Evolutionary conservation across 1,140 invertebrate species (phyloP).

Genomic region (Anastrepha obliqua): DNA sequence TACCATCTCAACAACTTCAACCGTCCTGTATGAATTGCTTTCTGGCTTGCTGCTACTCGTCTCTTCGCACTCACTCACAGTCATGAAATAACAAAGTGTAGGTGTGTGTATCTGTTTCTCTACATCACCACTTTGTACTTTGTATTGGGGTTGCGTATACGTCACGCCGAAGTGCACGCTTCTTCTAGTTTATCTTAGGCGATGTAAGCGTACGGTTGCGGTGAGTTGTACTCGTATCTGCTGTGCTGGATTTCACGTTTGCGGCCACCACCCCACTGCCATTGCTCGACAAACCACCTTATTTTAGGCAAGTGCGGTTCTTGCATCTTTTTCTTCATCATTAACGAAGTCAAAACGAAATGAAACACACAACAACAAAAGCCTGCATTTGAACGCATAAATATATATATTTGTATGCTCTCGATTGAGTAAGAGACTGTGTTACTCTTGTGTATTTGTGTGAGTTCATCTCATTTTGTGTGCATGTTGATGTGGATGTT

Average conservation of each 20-base stretch:
- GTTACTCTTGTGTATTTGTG: neutral
- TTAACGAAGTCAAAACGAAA: neutral
- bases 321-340: constrained; percentile 56
- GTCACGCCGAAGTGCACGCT: constrained; percentile 54
- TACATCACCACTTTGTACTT: constrained; percentile 59
- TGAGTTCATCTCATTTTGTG: neutral
- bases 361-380: neutral
- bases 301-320: constrained; percentile 53
- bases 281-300: constrained; percentile 58
- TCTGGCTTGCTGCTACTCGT: neutral
- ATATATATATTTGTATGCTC: neutral
- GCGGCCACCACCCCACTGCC: constrained; percentile 36
- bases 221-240: constrained; percentile 3
- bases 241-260: neutral
- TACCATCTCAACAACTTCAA: neutral
- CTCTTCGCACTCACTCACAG: neutral
- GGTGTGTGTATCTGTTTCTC: constrained; percentile 51
- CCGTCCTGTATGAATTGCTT: neutral
- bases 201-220: constrained; percentile 69
- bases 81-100: neutral
- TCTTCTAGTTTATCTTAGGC: constrained; percentile 74
- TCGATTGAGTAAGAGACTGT: neutral
- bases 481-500: neutral
- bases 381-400: neutral
- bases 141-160: neutral